These are phyloP conservation scores for Diarsia mendica DNA, from an alignment of 2,888 invertebrate species.

Conservation along the genomic window DNA sequence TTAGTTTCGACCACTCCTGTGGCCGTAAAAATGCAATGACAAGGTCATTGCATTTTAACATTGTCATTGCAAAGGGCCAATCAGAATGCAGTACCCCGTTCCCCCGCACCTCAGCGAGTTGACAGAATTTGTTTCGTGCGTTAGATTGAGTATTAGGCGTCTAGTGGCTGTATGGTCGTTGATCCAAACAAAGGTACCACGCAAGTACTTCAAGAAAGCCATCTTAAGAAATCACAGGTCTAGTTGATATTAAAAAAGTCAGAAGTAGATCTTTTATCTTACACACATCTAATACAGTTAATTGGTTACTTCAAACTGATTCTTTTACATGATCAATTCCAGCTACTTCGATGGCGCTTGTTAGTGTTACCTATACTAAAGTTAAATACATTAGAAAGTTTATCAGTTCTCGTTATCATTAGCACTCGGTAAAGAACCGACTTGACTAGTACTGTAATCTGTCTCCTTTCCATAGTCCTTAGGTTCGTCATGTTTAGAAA, in stretches of 20 bases:
- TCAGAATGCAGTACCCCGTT: no score
- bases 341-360: background rate
- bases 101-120: no score
- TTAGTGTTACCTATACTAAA: conserved; percentile 1
- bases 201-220: conserved; percentile 1
- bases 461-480: conserved; percentile 85
- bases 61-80: no score
- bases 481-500: conserved; percentile 83
- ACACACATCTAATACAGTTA: conserved; percentile 8
- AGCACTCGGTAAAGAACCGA: conserved; percentile 44
- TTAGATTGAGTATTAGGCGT: no score
- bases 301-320: background rate
- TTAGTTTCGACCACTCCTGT: no score
- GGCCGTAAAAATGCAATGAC: no score
- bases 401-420: conserved; percentile 78
- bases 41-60: no score
- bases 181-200: conserved; percentile 8
- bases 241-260: conserved; percentile 12
- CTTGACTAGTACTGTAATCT: conserved; percentile 81
- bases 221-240: conserved; percentile 20
- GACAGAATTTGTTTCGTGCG: no score
- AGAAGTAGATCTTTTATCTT: conserved; percentile 4
- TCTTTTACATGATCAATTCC: conserved; percentile 5
- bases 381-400: conserved; percentile 16
- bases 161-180: no score